Base-by-base conservation (phyloP, 2,113 vertebrate genomes). In the Pholis gunnellus region DNA sequence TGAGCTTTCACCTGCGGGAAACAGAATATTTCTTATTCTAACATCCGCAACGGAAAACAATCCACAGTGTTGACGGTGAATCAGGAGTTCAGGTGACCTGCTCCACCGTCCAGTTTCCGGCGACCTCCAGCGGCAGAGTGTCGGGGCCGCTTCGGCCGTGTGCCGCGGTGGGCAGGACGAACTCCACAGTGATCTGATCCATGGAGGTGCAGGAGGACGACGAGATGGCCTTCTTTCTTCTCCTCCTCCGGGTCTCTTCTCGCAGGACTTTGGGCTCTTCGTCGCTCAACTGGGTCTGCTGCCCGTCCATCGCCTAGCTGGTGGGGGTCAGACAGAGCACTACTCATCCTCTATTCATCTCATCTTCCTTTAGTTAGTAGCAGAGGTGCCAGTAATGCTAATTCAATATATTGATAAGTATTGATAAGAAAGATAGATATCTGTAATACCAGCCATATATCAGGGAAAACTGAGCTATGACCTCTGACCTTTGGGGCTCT, bases 41-140 rank as follows among this genome's bases (percentile, higher is more conserved):
- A 48, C 3, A 54, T 2, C 40, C 10, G 9, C 1, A n/a, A 10
- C 2, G n/a, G 75, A 69, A 46, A n/a, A n/a, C 2, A 3, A 54
- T 8, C 1, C 8, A 6, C 0, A 3, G 6, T 9, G 7, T 5
- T 20, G 22, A 42, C 25, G 38, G 7, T 25, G 27, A 17, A 34
- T 13, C 22, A 22, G 22, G 5, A 7, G 6, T 22, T 4, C 3
- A 34, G 54, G 9, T 0, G 14, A 99, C 97, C 92, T 99, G 98
- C 78, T 98, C 97, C 42, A 99, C 98, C 0, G 96, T 99, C 93
- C 97, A 97, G 81, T 98, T 99, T 42, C 97, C 96, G 1, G 97
- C 95, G 87, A 99, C 95, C 9, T 99, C 97, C 0, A 99, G 86
- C 79, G 94, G 91, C 78, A 96, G 79, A 0, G 84, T 94, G 83